Conservation (phyloP, 2,888 invertebrate species). For the Tachina fera region DNA sequence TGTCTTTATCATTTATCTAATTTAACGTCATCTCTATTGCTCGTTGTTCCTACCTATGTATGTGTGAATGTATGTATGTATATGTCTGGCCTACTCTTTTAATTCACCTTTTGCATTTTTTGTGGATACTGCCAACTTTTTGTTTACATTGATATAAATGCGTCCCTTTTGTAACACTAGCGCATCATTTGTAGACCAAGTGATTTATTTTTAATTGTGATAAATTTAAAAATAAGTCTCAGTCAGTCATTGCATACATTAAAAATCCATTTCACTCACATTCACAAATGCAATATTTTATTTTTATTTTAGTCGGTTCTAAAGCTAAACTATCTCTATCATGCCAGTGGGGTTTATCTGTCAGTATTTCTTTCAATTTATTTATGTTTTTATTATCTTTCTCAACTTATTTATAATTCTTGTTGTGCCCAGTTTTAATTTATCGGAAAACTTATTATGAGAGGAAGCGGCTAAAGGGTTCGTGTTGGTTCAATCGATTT, state of each 20-base stretch:
- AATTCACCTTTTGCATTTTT: background rate
- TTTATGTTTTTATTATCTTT: slow-evolving; percentile 24
- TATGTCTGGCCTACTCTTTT: background rate
- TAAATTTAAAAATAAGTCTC: slow-evolving; percentile 57
- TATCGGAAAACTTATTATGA: background rate
- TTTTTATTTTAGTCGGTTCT: slow-evolving; percentile 19
- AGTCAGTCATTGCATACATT: slow-evolving; percentile 24
- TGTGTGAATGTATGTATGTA: too few relatives aligned
- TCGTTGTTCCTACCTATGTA: background rate
- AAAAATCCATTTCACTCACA: background rate
- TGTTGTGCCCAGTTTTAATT: slow-evolving; percentile 13
- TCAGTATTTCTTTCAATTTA: slow-evolving; percentile 1
- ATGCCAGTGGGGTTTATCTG: slow-evolving; percentile 45
- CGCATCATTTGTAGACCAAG: slow-evolving; percentile 28
- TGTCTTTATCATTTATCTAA: slow-evolving; percentile 24
- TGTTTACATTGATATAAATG: slow-evolving; percentile 17
- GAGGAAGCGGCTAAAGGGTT: slow-evolving; percentile 6
- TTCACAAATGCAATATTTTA: background rate
- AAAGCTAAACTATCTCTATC: slow-evolving; percentile 23
- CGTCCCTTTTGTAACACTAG: slow-evolving; percentile 30
- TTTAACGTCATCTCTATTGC: slow-evolving; percentile 14
- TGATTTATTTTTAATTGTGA: slow-evolving; percentile 65
- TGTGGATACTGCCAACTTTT: background rate
- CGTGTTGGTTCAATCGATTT: slow-evolving; percentile 55
- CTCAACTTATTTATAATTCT: slow-evolving; percentile 18